Base-by-base conservation (phyloP, 2,113 vertebrate species). In the Microcebus griseorufus region DNA sequence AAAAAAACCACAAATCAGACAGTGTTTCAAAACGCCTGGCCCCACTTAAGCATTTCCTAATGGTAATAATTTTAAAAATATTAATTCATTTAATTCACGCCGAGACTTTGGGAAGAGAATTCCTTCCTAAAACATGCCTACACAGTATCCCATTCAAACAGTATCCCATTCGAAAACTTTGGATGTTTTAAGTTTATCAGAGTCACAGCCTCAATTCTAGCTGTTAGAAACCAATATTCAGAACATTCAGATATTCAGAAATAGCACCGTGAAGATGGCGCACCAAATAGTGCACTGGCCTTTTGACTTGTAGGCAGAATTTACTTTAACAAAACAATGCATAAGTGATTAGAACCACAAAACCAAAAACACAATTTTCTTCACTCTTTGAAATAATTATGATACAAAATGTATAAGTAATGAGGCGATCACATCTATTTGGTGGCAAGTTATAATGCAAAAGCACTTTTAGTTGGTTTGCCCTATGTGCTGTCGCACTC, bases 271-370 rank as follows among this genome's bases (percentile, higher is more conserved):
- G 75, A 97, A 92, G 83, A 96, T 53, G 85, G 90, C 62, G 75
- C 73, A 86, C 48, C 65, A 48, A 42, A 3, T 5, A 42, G n/a
- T 23, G 88, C 73, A 88, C 87, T 53, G 79, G 45, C 83, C 88
- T 96, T 93, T 80, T 67, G 58, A 79, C 87, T 45, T 48, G 88
- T 25, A 95, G 82, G 75, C 89, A 93, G 45, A 97, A 84, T 90
- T 96, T 75, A 94, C 94, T 92, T 96, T 96, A 98, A 97, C 96
- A 95, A 98, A 98, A 97, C 95, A 97, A 98, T 85, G 94, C 97
- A 97, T 96, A 98, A 94, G 98, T 6, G 92, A 75, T 73, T 97
- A 98, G 98, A 98, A 99, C 98, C 98, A 98, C 90, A 32, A 97
- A 98, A 93, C 22, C 60, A 42, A n/a, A 53, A 58, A 23, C 25